Base-by-base conservation (phyloP, 2,888 invertebrate genomes). In the Adela reaumurella region DNA sequence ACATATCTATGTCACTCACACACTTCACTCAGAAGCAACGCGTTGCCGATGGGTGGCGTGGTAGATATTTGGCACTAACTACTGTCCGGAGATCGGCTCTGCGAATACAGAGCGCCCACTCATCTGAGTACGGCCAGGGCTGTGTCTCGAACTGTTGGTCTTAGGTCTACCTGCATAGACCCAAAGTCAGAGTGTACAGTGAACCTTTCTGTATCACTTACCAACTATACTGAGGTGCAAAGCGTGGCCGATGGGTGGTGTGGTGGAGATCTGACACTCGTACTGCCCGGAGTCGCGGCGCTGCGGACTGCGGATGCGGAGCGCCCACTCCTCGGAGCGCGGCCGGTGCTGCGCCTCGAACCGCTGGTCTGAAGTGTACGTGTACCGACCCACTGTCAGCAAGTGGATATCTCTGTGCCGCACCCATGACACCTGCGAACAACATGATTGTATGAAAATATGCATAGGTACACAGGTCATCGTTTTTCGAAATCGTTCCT, bases 1-100 rank as follows among this genome's bases (percentile, higher is more conserved):
- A n/a, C n/a, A n/a, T n/a, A n/a, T n/a, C n/a, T n/a, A n/a, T n/a
- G n/a, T n/a, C 29, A 81, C 90, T 88, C 65, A 92, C 93, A 92
- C 54, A 93, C 90, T 63, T 93, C 89, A 57, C 85, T 90, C 53
- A 93, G 83, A 64, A 85, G 87, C 50, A 93, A 87, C 19, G 89
- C 87, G 68, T 91, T 90, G 43, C 92, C 92, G 46, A 91, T 87
- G 51, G 92, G 92, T 47, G 93, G 93, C 53, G 93, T 93, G 47
- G 93, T 93, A 58, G 91, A 92, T 67, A 94, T 92, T 81, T 94
- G 94, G 68, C 93, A 94, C 80, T 94, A 93, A 70, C n/a, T 94
- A 94, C 60, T n/a, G n/a, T n/a, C n/a, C n/a, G n/a, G n/a, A n/a
- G n/a, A n/a, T n/a, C n/a, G n/a, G n/a, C n/a, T n/a, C n/a, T n/a